Conservation (phyloP, 2,888 invertebrate species). For the Carabus problematicus region DNA sequence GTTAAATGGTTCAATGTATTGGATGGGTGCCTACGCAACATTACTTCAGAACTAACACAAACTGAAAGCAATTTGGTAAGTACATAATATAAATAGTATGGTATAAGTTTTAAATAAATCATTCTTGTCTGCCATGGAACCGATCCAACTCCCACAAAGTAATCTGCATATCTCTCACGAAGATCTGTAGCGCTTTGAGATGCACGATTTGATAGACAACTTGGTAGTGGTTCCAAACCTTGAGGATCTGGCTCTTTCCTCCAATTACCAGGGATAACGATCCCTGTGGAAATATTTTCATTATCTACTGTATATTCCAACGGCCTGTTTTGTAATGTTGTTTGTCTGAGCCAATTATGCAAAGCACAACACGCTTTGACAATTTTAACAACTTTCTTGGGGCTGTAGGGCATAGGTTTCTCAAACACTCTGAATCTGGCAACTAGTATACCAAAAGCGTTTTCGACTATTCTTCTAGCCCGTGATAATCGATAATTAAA, state of each 20-base stretch:
- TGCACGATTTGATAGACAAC: too few relatives aligned
- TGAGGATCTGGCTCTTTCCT: too few relatives aligned
- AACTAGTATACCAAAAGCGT: conserved; percentile 32
- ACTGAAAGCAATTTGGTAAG: too few relatives aligned
- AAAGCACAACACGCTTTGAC: conserved; percentile 36
- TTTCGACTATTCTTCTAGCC: conserved; percentile 32
- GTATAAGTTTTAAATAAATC: conserved; percentile 41
- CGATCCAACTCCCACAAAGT: conserved; percentile 44
- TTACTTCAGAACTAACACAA: too few relatives aligned
- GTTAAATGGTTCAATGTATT: conserved; percentile 45
- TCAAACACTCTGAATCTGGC: conserved; percentile 26
- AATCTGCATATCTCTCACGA: conserved; percentile 43
- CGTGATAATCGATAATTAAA: conserved; percentile 24
- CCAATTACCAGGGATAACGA: conserved; percentile 44
- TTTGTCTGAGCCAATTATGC: conserved; percentile 23
- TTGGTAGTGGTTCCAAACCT: too few relatives aligned
- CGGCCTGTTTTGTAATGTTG: conserved; percentile 32
- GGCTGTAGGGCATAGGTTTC: conserved; percentile 36
- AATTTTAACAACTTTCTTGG: conserved; percentile 46
- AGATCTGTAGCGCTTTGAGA: conserved; percentile 43
- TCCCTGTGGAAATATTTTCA: conserved; percentile 44
- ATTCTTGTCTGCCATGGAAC: conserved; percentile 45
- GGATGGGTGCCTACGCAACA: conserved; percentile 43
- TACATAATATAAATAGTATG: too few relatives aligned
- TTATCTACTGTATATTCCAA: conserved; percentile 33